Evolutionary conservation across 92 coral and sea anemone species (phyloP).

Genomic region (Zoanthus sociatus): DNA sequence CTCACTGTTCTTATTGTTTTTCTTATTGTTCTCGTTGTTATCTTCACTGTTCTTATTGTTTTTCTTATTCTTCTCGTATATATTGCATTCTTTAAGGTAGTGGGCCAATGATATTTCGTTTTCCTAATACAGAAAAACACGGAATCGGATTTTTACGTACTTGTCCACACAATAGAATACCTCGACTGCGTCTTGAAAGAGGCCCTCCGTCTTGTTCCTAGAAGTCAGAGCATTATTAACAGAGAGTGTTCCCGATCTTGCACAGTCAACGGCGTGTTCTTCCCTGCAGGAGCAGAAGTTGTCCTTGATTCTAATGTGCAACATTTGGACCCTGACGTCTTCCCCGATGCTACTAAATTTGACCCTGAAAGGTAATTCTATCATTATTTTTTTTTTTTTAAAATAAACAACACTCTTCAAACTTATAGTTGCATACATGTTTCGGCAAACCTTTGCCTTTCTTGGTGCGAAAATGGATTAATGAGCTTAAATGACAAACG

Average conservation of each 20-base stretch:
- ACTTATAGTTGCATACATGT: too few relatives aligned
- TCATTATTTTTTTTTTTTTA: too few relatives aligned
- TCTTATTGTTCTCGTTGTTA: too few relatives aligned
- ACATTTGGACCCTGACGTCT: background rate
- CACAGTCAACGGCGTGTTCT: background rate
- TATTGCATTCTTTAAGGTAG: too few relatives aligned
- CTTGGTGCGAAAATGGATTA: too few relatives aligned
- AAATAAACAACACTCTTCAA: too few relatives aligned
- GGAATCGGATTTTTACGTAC: background rate
- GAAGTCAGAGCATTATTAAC: background rate
- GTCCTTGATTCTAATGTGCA: background rate
- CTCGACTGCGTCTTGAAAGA: background rate
- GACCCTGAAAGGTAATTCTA: conserved; percentile 1
- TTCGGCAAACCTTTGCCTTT: too few relatives aligned
- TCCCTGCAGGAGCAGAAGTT: background rate
- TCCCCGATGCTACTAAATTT: background rate
- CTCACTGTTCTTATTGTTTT: too few relatives aligned
- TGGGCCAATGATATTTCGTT: too few relatives aligned
- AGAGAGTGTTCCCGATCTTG: background rate
- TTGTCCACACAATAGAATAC: background rate
- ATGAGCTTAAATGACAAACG: too few relatives aligned
- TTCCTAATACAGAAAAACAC: background rate
- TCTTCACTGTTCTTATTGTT: too few relatives aligned
- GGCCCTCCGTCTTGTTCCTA: background rate
- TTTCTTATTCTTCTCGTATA: too few relatives aligned